Evolutionary conservation across 2,797 vertebrate species (phyloP), one percentile per base, ranked within the genome.

Genomic region (Platalea minor): DNA sequence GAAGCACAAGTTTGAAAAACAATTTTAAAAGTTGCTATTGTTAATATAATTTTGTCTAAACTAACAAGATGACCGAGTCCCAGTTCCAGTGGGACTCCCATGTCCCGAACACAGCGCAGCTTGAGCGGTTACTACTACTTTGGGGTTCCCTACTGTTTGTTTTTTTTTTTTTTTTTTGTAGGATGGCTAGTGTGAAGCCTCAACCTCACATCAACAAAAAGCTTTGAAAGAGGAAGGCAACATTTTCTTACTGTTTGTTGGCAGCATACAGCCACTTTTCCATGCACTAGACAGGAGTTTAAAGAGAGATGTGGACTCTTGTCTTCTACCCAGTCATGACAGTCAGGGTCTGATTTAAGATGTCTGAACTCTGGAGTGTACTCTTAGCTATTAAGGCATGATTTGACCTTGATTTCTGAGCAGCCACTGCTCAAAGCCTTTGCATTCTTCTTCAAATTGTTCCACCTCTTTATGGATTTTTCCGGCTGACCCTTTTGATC

Each of bases 401-500:
- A 92, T 51, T 77, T 92, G 95, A 94, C 93, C 86, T 91, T 85
- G 63, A 53, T 80, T 94, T 85, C 81, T 1, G 5, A 82, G 89
- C 41, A 93, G 78, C 37, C 70, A 45, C 63, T 68, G 23, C 72
- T 85, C 68, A 46, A 59, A 87, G 31, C n/a, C 69, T 81, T 48
- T 64, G 72, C 50, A 56, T 92, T 89, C 75, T 87, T 95, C 73
- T 82, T 92, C 6, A 2, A 74, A 79, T 85, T 60, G 41, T 82
- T 94, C 89, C 64, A 85, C n/a, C 45, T 91, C 72, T 67, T 89
- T 48, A 94, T 53, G 56, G 92, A 85, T 96, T 95, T 92, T 97
- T 91, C 89, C 70, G 17, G 72, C 48, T 93, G 89, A 89, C 87
- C 93, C 68, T 92, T 93, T 70, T 96, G 89, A 95, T 92, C 67